A percentile compares a stretch with the other conserved stretches of the same genome.
Evolutionary conservation across 2,797 vertebrate species (phyloP).

Genomic region (Chaenodraco wilsoni): DNA sequence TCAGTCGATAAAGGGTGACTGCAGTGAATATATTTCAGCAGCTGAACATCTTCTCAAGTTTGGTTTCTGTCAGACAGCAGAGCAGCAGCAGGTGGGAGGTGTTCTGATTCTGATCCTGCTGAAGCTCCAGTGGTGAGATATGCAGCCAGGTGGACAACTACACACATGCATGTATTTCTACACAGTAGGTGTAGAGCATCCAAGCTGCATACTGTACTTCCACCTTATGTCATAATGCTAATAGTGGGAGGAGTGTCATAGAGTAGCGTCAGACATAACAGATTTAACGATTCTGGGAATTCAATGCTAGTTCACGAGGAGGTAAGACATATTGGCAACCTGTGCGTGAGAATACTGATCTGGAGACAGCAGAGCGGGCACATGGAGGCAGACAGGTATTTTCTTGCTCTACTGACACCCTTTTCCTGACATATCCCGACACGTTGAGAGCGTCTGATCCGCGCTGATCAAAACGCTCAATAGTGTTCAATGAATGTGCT

Average conservation of each 20-base stretch:
- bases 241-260: not conserved
- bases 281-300: constrained; percentile 14
- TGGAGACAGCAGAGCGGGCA: constrained; percentile 45
- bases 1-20: not conserved
- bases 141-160: not conserved
- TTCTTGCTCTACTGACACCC: constrained; percentile 78
- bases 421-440: constrained; percentile 80
- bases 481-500: constrained; percentile 4
- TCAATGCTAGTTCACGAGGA: not conserved
- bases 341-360: constrained; percentile 38
- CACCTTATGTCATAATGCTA: not conserved
- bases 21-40: not conserved
- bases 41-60: constrained; percentile 4
- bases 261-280: not conserved
- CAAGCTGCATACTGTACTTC: not conserved
- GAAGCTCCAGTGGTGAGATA: not conserved
- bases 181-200: constrained; percentile 6
- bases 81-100: not conserved
- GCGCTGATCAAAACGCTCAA: constrained; percentile 59
- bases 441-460: constrained; percentile 64
- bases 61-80: constrained; percentile 26
- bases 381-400: constrained; percentile 78
- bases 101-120: constrained; percentile 18
- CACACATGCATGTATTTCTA: not conserved
- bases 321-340: not conserved